These are phyloP conservation scores for Silurus meridionalis DNA, from an alignment of 2,113 vertebrate species.

Conservation along the genomic window DNA sequence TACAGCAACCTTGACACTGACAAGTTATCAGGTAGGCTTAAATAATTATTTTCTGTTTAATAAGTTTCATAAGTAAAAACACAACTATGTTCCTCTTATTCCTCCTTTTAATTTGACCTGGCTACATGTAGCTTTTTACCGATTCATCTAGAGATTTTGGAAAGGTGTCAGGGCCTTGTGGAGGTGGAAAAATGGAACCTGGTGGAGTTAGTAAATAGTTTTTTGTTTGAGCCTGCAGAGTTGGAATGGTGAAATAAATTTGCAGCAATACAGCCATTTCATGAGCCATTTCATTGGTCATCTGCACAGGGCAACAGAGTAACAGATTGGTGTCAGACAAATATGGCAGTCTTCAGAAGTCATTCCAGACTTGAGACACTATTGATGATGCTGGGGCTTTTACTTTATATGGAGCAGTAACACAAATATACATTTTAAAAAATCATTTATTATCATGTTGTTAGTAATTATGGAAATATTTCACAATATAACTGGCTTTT, in stretches of 20 bases:
- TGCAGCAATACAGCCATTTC: not conserved
- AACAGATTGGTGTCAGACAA: not conserved
- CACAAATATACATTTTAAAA: not conserved
- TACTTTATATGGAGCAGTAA: not conserved
- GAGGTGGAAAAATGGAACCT: not conserved
- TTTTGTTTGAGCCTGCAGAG: not conserved
- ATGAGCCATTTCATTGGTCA: not conserved
- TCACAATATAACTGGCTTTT: not conserved
- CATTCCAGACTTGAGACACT: not conserved
- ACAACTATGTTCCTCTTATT: not conserved
- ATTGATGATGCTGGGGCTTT: not conserved
- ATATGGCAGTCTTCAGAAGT: not conserved
- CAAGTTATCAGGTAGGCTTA: conserved; percentile 88
- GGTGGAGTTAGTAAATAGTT: not conserved
- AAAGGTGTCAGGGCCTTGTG: not conserved
- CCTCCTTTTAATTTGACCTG: not conserved
- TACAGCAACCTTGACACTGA: conserved; percentile 92
- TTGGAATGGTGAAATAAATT: not conserved
- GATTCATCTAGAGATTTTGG: not conserved
- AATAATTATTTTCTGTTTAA: conserved; percentile 7
- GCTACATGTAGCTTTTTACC: not conserved
- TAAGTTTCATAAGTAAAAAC: not conserved
- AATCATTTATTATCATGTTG: not conserved
- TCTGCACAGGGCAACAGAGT: not conserved
- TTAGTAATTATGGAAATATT: not conserved